Base-by-base conservation (phyloP, 2,797 vertebrate species). In the Ceryle rudis region DNA sequence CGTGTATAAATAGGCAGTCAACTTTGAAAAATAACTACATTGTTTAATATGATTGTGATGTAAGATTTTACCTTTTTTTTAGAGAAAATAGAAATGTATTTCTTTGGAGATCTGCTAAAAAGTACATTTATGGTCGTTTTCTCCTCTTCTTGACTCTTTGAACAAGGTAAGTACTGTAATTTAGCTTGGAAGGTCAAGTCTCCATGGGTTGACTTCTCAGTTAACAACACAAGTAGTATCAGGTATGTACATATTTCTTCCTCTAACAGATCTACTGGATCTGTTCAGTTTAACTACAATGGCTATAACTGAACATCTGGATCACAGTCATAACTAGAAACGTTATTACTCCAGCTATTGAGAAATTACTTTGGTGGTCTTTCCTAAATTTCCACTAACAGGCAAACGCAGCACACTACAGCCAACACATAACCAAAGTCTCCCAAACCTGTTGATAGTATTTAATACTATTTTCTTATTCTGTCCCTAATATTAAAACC, bases 341-440 rank as follows among this genome's bases (percentile, higher is more conserved):
- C 39, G 72, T 72, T 64, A 86, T 57, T 42, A 39, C 46, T 81
- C 64, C 41, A 71, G 25, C 64, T 78, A 46, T 3, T 83, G 49
- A 82, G 74, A 83, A 88, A 93, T 78, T 49, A 35, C n/a, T 81
- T 29, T 54, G 11, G 39, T 75, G 58, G 29, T 54, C 67, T 90
- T 72, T 44, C 58, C 55, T 95, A 62, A 66, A 67, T 94, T 94
- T 82, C 73, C 42, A 54, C 60, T 57, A 80, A 52, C 51, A 55
- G 69, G n/a, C 58, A 86, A 80, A 58, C 52, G 29, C 41, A 92
- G 66, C 60, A 47, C n/a, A 11, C 46, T 8, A 19, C 33, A 72
- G 77, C 25, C 15, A 82, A 7, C 18, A 57, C 11, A 33, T 51
- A 72, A 65, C 19, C 18, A 17, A 81, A 77, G 8, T 23, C 39